Percentiles rank a stretch among this genome's conserved stretches.
Conservation (phyloP, 1,140 invertebrate species). For the Samia ricini region DNA sequence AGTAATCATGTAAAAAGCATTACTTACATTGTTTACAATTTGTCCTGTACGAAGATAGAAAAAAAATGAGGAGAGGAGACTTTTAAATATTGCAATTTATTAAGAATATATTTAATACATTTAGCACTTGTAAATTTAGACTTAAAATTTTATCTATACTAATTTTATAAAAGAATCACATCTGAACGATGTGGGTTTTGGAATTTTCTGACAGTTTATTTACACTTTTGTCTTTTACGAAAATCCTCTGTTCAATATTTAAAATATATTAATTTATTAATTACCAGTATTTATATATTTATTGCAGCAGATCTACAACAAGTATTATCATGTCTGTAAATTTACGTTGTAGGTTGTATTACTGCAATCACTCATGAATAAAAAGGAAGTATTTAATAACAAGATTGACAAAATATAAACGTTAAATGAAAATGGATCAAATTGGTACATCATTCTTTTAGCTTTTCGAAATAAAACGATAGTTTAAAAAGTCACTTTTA, state of each 20-base stretch:
- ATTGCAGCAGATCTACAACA: no score
- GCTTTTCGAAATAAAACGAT: no score
- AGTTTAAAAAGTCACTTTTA: no score
- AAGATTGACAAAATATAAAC: no score
- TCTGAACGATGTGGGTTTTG: constrained; percentile 31
- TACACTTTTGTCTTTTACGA: constrained; percentile 28
- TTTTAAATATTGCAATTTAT: constrained; percentile 19
- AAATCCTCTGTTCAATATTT: constrained; percentile 27
- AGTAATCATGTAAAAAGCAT: neutral
- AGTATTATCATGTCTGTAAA: no score
- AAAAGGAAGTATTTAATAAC: no score
- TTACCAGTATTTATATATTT: no score
- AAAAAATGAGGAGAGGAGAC: constrained; percentile 20
- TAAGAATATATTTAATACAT: constrained; percentile 15
- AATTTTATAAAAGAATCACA: constrained; percentile 44
- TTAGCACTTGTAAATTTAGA: constrained; percentile 43
- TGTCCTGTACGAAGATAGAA: constrained; percentile 14
- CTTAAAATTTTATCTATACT: constrained; percentile 16
- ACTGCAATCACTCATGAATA: no score
- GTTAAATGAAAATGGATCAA: no score
- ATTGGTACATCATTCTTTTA: no score
- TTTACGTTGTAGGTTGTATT: no score
- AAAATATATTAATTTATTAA: constrained; percentile 11
- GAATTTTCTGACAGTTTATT: constrained; percentile 35
- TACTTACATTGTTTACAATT: constrained; percentile 24